Percentiles rank a stretch among this genome's conserved stretches.
Conservation (phyloP, 2,888 invertebrate genomes). For the Melipona bicolor region DNA sequence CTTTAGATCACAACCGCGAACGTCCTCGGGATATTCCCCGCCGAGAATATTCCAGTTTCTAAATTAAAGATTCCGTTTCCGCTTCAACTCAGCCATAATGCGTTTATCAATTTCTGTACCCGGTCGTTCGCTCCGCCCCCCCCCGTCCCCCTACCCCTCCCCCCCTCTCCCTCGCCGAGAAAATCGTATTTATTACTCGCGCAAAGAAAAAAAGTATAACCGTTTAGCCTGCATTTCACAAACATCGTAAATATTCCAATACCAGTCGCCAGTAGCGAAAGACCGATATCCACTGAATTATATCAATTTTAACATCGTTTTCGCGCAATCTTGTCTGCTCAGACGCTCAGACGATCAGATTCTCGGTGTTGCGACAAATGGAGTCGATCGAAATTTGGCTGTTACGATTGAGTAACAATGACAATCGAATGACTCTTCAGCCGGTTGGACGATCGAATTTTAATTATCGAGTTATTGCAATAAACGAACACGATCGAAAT, state of each 20-base stretch:
- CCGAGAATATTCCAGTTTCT: slow-evolving; percentile 64
- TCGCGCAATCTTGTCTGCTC: background rate
- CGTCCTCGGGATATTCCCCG: slow-evolving; percentile 39
- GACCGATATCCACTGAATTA: background rate
- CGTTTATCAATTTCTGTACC: slow-evolving; percentile 72
- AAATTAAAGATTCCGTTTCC: slow-evolving; percentile 72
- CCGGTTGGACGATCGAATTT: too few species aligned
- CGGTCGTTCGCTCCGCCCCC: slow-evolving; percentile 57
- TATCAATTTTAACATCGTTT: slow-evolving; percentile 35
- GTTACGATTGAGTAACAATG: background rate
- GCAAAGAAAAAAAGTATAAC: slow-evolving; percentile 55
- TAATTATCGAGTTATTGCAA: too few species aligned
- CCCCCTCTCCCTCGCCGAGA: slow-evolving; percentile 19
- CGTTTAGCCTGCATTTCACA: slow-evolving; percentile 45
- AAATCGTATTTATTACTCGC: slow-evolving; percentile 69
- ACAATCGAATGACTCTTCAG: too few species aligned
- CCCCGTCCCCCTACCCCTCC: background rate
- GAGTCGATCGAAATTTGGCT: background rate
- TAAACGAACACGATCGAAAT: too few species aligned
- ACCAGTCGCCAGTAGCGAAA: slow-evolving; percentile 10
- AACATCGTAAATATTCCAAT: slow-evolving; percentile 49
- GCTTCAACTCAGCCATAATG: slow-evolving; percentile 67
- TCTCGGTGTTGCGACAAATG: background rate
- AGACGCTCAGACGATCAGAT: background rate
- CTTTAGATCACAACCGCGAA: slow-evolving; percentile 36